Conservation (phyloP, 2,888 invertebrate genomes). For the Caenorhabditis afra region DNA sequence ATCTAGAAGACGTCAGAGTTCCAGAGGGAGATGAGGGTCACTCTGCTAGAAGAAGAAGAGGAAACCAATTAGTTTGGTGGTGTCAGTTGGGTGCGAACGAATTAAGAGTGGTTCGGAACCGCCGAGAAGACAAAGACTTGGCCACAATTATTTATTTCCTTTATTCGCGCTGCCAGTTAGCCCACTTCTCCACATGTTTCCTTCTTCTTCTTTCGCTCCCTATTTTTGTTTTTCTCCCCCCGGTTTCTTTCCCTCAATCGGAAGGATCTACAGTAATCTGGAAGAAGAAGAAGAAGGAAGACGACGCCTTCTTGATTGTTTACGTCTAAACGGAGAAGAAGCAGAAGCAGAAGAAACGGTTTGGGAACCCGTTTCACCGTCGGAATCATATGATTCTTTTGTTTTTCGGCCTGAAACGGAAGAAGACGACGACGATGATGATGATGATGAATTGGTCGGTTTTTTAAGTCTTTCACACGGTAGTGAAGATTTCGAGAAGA, state of each 20-base stretch:
- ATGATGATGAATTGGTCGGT: conserved; percentile 58
- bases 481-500: conserved; percentile 25
- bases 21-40: too few relatives aligned
- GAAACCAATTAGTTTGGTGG: conserved; percentile 25
- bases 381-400: conserved; percentile 35
- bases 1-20: too few relatives aligned
- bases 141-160: conserved; percentile 44
- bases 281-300: too few relatives aligned
- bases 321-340: conserved; percentile 17
- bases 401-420: conserved; percentile 20
- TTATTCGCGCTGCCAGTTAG: conserved; percentile 30
- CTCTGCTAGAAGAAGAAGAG: not conserved
- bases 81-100: conserved; percentile 17
- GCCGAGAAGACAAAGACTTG: conserved; percentile 24
- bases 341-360: conserved; percentile 7
- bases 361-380: conserved; percentile 36
- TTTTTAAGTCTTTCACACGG: conserved; percentile 7
- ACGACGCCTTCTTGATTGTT: conserved; percentile 35
- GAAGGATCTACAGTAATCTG: too few relatives aligned
- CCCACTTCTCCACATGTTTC: conserved; percentile 46
- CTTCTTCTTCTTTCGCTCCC: conserved; percentile 23
- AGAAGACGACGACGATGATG: too few relatives aligned
- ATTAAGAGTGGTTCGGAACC: conserved; percentile 55
- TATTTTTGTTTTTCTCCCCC: conserved; percentile 30
- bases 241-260: not conserved